phyloP scores from a whole-genome alignment of 2,888 invertebrate species.

The Esperia sulphurella region DNA sequence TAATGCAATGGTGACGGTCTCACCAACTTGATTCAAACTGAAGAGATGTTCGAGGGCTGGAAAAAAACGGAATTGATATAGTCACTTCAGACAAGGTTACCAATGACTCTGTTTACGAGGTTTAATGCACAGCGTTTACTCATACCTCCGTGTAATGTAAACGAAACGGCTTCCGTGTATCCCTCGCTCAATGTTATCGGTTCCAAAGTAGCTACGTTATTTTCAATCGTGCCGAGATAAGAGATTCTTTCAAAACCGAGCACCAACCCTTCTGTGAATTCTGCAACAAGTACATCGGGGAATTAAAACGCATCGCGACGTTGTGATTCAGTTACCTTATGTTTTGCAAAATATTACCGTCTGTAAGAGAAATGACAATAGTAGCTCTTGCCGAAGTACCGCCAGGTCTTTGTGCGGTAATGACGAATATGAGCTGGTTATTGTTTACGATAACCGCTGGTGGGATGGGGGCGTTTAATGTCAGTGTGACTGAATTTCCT shows the following conservation, averaged over 20 bases:
- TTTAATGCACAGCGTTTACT: not conserved
- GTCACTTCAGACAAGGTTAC: not conserved
- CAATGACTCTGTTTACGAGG: no score
- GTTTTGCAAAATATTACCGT: conserved; percentile 12
- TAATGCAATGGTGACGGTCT: conserved; percentile 20
- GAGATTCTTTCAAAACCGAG: conserved; percentile 21
- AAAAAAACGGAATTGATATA: not conserved
- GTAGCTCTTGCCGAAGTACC: conserved; percentile 14
- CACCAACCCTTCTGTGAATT: conserved; percentile 9
- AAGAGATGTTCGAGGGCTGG: conserved; percentile 13
- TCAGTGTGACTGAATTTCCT: conserved; percentile 9
- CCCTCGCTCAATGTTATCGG: conserved; percentile 28
- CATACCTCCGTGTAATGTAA: conserved; percentile 30
- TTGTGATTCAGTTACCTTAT: no score
- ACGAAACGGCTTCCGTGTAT: conserved; percentile 24
- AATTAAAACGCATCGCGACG: no score
- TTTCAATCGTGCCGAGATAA: conserved; percentile 19
- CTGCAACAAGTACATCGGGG: conserved; percentile 9
- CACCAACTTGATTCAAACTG: conserved; percentile 5
- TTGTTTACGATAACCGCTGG: conserved; percentile 15
- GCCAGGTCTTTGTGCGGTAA: conserved; percentile 16
- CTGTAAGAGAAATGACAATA: conserved; percentile 16
- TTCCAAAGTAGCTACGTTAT: conserved; percentile 15
- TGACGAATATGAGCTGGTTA: conserved; percentile 15
- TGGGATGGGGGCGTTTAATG: conserved; percentile 10